Conservation (phyloP, 2,797 vertebrate species). For the Pogoniulus pusillus region DNA sequence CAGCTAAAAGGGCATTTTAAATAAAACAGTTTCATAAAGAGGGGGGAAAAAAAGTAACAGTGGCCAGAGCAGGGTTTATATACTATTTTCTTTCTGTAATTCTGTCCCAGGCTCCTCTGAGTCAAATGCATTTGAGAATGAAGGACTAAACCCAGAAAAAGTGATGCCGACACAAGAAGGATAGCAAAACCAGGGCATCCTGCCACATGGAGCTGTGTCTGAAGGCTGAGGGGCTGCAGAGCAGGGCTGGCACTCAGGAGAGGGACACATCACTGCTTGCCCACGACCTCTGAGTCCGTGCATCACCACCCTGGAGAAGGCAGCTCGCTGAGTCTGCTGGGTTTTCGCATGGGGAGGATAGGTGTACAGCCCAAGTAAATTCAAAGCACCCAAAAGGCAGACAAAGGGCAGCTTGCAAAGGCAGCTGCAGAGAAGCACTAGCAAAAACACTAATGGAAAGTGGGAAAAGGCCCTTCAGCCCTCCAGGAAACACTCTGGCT, state of each 20-base stretch:
- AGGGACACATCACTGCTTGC: accelerated
- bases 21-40: neutral
- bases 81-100: neutral
- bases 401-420: constrained; percentile 15
- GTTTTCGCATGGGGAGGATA: neutral
- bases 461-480: constrained; percentile 33
- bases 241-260: neutral
- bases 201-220: neutral
- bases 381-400: constrained; percentile 12
- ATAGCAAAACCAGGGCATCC: neutral
- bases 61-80: neutral
- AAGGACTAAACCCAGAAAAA: neutral
- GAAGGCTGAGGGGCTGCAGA: neutral
- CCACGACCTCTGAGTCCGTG: neutral
- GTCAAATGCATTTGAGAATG: neutral
- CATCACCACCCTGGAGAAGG: neutral
- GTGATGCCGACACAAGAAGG: neutral
- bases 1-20: constrained; percentile 34
- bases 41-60: neutral
- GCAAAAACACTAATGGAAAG: constrained; percentile 36
- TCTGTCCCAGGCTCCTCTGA: neutral
- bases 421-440: constrained; percentile 1
- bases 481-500: constrained; percentile 34
- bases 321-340: neutral
- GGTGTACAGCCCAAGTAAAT: neutral